These are phyloP conservation scores for Sturnus vulgaris DNA, from an alignment of 2,113 vertebrate genomes.

Conservation along the genomic window DNA sequence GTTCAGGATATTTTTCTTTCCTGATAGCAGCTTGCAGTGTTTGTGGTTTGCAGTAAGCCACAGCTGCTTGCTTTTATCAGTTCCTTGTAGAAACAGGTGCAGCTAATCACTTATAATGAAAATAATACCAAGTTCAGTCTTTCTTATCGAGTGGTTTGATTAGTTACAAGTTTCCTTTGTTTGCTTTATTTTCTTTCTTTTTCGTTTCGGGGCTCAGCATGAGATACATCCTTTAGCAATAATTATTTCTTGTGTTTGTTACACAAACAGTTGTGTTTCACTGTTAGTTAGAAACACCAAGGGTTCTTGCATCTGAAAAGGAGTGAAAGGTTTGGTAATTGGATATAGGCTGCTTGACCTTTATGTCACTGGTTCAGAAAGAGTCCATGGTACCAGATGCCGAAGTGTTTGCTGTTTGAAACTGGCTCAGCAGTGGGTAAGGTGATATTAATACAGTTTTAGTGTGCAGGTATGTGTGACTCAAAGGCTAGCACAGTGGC, in stretches of 20 bases:
- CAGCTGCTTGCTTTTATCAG: background rate
- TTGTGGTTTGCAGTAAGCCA: background rate
- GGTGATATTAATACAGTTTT: background rate
- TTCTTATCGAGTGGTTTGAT: background rate
- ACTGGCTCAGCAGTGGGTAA: background rate
- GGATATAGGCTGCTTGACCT: conserved; percentile 21
- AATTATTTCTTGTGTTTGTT: background rate
- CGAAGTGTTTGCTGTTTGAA: background rate
- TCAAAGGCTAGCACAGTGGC: background rate
- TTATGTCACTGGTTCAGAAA: background rate
- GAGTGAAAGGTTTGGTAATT: conserved; percentile 22
- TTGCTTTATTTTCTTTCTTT: background rate
- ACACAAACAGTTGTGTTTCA: background rate
- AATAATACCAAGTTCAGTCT: background rate
- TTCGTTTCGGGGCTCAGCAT: background rate
- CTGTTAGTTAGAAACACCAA: background rate
- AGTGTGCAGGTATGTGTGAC: background rate
- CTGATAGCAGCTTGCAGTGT: background rate
- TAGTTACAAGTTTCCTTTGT: background rate
- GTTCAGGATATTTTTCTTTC: background rate
- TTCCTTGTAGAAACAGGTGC: background rate
- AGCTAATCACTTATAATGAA: background rate
- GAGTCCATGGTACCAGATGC: background rate
- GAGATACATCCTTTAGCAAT: background rate
- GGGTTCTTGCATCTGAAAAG: background rate